Evolutionary conservation across 2,113 vertebrate species (phyloP).

Genomic region (Synodontis membranacea): DNA sequence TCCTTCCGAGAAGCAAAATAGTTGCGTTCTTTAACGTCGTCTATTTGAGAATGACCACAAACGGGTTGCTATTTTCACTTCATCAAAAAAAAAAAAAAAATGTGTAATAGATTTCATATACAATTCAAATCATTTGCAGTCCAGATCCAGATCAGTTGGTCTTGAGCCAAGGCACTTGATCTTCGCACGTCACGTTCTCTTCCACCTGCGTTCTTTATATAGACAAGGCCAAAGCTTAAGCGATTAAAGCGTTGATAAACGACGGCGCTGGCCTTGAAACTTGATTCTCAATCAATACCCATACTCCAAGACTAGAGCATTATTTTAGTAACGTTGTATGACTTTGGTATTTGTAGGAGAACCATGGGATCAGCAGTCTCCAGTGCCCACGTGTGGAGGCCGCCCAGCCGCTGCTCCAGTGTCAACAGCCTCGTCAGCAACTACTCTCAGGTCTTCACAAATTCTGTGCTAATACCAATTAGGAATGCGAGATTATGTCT

Average conservation of each 20-base stretch:
- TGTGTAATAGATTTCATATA: not conserved
- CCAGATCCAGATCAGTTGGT: not conserved
- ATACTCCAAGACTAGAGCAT: not conserved
- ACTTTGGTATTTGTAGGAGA: constrained; percentile 73
- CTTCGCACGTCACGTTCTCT: not conserved
- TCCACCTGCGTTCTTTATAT: too few species aligned
- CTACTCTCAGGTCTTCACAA: constrained; percentile 78
- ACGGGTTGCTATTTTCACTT: not conserved
- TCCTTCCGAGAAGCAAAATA: not conserved
- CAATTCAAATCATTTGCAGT: not conserved
- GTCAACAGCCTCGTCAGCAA: constrained; percentile 89
- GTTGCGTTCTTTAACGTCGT: not conserved
- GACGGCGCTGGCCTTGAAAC: not conserved
- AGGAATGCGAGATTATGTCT: not conserved
- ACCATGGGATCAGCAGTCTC: constrained; percentile 76
- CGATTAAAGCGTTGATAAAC: not conserved
- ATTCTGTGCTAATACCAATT: constrained; percentile 37
- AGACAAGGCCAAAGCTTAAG: not conserved
- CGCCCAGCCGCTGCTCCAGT: constrained; percentile 92
- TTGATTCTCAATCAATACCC: not conserved
- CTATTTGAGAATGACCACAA: not conserved
- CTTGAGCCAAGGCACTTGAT: not conserved
- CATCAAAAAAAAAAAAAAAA: too few species aligned
- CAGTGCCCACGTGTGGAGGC: constrained; percentile 80
- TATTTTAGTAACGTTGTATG: not conserved